Conservation (phyloP, 1,140 invertebrate species). For the Stegodyphus mimosarum region DNA sequence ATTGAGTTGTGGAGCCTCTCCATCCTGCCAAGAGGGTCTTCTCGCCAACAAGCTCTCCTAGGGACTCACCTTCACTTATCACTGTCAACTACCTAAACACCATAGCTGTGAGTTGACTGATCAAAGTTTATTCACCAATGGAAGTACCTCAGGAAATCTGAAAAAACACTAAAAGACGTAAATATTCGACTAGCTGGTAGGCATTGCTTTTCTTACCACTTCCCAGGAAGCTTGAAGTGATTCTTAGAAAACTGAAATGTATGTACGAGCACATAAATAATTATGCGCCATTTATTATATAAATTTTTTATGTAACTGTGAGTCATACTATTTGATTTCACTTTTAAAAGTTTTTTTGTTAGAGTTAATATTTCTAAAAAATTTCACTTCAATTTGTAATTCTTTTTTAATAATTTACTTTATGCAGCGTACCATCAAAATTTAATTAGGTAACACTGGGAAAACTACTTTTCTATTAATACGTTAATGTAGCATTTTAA, state of each 20-base stretch:
- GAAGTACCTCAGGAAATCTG: not conserved
- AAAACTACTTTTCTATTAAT: too few species aligned
- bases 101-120: not conserved
- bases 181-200: not conserved
- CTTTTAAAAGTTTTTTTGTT: too few species aligned
- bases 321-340: too few species aligned
- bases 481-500: too few species aligned
- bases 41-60: not conserved
- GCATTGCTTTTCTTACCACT: not conserved
- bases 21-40: not conserved
- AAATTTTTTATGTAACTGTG: too few species aligned
- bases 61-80: slow-evolving; percentile 3
- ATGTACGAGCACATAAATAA: too few species aligned
- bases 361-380: too few species aligned
- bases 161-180: not conserved
- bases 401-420: too few species aligned
- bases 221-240: not conserved
- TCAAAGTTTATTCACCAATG: not conserved
- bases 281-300: too few species aligned
- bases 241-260: not conserved
- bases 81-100: not conserved
- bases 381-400: too few species aligned
- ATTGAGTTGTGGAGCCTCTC: slow-evolving; percentile 9
- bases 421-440: too few species aligned
- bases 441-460: too few species aligned